Percentiles rank a stretch among this genome's conserved stretches.
These are phyloP conservation scores for Thalassoma bifasciatum DNA, from an alignment of 2,113 vertebrate species.

Conservation along the genomic window DNA sequence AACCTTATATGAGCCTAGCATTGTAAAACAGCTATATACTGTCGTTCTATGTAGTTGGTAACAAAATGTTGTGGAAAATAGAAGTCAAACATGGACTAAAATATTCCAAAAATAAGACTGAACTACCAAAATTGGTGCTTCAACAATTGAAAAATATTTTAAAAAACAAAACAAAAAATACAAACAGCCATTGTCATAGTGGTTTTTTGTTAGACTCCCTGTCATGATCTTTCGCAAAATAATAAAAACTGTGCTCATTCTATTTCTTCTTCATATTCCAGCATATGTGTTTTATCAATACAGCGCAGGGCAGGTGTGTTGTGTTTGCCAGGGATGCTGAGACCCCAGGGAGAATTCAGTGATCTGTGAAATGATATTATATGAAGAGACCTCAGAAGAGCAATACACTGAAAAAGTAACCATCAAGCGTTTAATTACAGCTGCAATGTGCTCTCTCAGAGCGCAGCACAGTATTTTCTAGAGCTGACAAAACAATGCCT, in stretches of 20 bases:
- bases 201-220: not conserved
- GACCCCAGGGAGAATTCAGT: slow-evolving; percentile 14
- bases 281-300: slow-evolving; percentile 21
- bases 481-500: not conserved
- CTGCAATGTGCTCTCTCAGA: slow-evolving; percentile 11
- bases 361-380: slow-evolving; percentile 53
- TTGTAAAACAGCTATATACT: too few relatives aligned
- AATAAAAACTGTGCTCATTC: not conserved
- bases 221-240: not conserved
- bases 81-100: too few relatives aligned
- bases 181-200: too few relatives aligned
- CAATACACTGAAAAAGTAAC: not conserved
- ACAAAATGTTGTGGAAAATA: too few relatives aligned
- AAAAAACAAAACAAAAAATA: too few relatives aligned
- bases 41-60: too few relatives aligned
- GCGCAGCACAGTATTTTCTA: not conserved
- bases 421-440: slow-evolving; percentile 37
- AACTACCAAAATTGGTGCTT: too few relatives aligned
- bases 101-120: too few relatives aligned
- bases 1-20: not conserved
- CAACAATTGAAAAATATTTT: too few relatives aligned
- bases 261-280: not conserved
- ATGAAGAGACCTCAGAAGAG: slow-evolving; percentile 11
- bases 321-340: not conserved
- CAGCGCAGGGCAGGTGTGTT: slow-evolving; percentile 9